Evolutionary conservation across 2,113 vertebrate species (phyloP).

Genomic region (Cichladusa arquata): DNA sequence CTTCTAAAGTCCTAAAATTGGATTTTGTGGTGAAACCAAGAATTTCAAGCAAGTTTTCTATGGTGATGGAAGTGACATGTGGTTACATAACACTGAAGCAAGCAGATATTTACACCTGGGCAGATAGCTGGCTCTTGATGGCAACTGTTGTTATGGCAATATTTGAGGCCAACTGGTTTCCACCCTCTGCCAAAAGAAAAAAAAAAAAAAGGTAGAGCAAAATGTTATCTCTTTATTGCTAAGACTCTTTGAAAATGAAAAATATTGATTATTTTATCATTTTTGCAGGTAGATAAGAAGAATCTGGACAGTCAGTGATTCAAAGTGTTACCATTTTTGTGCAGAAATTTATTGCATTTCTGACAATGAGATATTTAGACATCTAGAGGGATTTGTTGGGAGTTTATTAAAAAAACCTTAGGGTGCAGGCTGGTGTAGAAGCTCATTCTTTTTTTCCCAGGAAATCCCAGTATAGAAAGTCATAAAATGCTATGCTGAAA

Average conservation of each 20-base stretch:
- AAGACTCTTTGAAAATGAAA: slow-evolving; percentile 52
- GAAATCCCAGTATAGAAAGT: background rate
- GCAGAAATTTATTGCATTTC: slow-evolving; percentile 39
- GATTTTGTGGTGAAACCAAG: background rate
- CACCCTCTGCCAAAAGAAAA: background rate
- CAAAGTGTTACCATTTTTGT: slow-evolving; percentile 30
- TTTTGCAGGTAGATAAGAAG: slow-evolving; percentile 55
- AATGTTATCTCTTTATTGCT: slow-evolving; percentile 32
- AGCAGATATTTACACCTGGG: background rate
- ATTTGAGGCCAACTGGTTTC: background rate
- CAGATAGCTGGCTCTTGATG: background rate
- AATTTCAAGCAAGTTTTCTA: background rate
- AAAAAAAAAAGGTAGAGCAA: background rate
- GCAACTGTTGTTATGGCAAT: background rate
- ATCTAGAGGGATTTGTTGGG: slow-evolving; percentile 12
- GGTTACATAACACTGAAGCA: background rate
- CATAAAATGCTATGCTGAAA: background rate
- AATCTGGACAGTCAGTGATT: slow-evolving; percentile 40
- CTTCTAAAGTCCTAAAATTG: background rate
- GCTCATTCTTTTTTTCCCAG: background rate
- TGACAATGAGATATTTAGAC: slow-evolving; percentile 28
- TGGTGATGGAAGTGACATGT: accelerated
- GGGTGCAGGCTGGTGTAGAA: background rate
- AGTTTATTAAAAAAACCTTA: slow-evolving; percentile 26
- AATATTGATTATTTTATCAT: slow-evolving; percentile 67